phyloP scores from a whole-genome alignment of 2,113 vertebrate genomes.

The Mus musculus region GRCm39 chr3:30482001-30482500 shows the following conservation, averaged over 20 bases:
- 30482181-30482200: conserved; percentile 26
- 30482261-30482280: neutral
- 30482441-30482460: conserved; percentile 20
- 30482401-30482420: conserved; percentile 8
- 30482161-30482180: neutral
- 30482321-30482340: neutral
- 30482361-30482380: neutral
- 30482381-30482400: conserved; percentile 7
- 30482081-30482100: neutral
- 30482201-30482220: neutral
- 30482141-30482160: neutral
- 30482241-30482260: neutral
- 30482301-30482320: neutral
- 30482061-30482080: neutral
- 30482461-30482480: neutral
- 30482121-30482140: neutral
- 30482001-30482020: neutral
- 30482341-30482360: conserved; percentile 20
- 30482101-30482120: neutral
- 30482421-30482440: neutral
- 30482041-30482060: neutral
- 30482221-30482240: neutral
- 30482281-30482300: neutral
- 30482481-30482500: conserved; percentile 27
- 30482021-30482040: neutral